Evolutionary conservation across 2,113 vertebrate genomes (phyloP).

Genomic region (Syrrhaptes paradoxus): DNA sequence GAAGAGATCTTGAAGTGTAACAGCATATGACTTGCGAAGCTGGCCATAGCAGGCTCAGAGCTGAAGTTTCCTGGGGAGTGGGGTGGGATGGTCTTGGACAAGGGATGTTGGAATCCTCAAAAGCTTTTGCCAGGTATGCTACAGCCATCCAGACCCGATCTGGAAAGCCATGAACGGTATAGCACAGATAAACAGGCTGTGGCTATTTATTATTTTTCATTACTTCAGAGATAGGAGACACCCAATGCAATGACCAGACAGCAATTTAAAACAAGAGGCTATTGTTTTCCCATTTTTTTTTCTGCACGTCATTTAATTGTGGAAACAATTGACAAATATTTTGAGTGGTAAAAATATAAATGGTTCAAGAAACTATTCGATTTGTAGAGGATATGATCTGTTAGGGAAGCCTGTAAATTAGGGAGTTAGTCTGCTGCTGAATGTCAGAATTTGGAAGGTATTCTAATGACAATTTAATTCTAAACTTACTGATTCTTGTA

Average conservation of each 20-base stretch:
- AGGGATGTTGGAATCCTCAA: not conserved
- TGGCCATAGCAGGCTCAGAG: not conserved
- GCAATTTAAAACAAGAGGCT: not conserved
- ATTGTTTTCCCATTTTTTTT: too few relatives aligned
- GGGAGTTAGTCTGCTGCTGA: not conserved
- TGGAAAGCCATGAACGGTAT: not conserved
- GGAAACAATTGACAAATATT: not conserved
- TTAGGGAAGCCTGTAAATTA: too few relatives aligned
- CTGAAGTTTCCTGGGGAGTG: not conserved
- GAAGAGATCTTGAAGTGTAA: not conserved
- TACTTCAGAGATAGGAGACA: not conserved
- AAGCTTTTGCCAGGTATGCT: not conserved
- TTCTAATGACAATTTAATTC: not conserved
- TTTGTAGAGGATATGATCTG: not conserved
- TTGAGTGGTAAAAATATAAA: not conserved
- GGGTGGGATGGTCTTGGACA: too few relatives aligned
- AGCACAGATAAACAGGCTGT: not conserved
- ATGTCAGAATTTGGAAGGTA: not conserved
- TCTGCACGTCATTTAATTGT: not conserved
- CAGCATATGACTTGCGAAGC: not conserved
- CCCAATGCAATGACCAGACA: not conserved
- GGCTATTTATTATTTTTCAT: not conserved
- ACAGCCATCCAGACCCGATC: accelerated
- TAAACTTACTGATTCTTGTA: not conserved
- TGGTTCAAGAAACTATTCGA: not conserved